Evolutionary conservation across 2,888 invertebrate species (phyloP), one percentile per base, ranked within the genome.

Genomic region (Pseudoips prasinana): DNA sequence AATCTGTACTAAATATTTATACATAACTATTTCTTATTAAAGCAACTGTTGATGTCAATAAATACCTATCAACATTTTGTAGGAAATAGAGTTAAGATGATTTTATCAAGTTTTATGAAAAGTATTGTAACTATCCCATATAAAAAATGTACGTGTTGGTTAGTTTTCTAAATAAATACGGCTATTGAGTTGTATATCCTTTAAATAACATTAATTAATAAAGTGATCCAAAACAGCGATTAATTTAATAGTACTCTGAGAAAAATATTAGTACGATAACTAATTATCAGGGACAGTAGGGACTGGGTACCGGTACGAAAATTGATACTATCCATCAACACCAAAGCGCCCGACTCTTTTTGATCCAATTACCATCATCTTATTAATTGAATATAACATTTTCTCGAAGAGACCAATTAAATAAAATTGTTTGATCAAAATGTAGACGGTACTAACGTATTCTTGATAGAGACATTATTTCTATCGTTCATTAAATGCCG

Each of bases 311-410:
- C 57, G 53, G 56, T 58, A 54, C 48, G 53, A 58, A 64, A 76
- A 69, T 71, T 68, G 58, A 75, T 74, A 65, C 60, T 54, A 64
- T 70, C 62, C 52, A 72, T 73, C 72, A 72, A 61, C 38, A 59
- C 51, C 58, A 62, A 68, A 68, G 64, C 57, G 58, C 49, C 64
- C 58, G 67, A 60, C 66, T 50, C 45, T 57, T 53, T 40, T 61
- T 67, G 65, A 65, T 71, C 71, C 69, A 75, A 75, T 82, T 73
- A 74, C 66, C 65, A 64, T 57, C 52, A 54, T 63, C 60, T 68
- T 70, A 73, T 82, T 81, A 81, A 84, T 79, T 75, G 71, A 74
- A 66, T 66, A 64, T 64, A 53, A 79, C 73, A 75, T 75, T 74
- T 64, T 55, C 47, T 46, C 64, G 66, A 65, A 55, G 56, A 62